phyloP scores from a whole-genome alignment of 2,113 vertebrate species.

The Hystrix cristata region DNA sequence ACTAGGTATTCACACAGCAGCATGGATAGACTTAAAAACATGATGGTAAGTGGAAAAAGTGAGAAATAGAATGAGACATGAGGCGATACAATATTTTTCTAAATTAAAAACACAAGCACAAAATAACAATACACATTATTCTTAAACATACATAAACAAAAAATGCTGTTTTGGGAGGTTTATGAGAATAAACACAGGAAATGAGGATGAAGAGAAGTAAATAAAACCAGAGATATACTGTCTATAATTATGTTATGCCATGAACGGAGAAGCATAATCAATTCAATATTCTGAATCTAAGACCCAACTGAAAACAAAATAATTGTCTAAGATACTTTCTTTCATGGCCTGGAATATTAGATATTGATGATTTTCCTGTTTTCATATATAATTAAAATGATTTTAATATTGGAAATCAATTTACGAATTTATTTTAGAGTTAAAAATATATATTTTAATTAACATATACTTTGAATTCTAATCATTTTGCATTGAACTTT shows the following conservation, averaged over 20 bases:
- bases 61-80: not conserved
- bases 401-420: conserved; percentile 1
- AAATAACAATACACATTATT: not conserved
- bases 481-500: not conserved
- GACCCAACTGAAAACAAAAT: not conserved
- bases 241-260: not conserved
- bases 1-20: not conserved
- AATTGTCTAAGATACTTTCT: not conserved
- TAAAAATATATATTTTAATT: not conserved
- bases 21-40: not conserved
- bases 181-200: not conserved
- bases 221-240: not conserved
- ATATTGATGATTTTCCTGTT: conserved; percentile 27
- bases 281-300: not conserved
- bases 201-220: not conserved
- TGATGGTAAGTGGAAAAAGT: not conserved
- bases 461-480: conserved; percentile 19
- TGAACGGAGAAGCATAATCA: not conserved
- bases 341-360: not conserved
- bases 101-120: conserved; percentile 7
- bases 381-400: not conserved
- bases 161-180: not conserved
- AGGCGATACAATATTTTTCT: not conserved
- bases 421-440: conserved; percentile 20
- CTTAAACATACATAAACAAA: not conserved